phyloP scores from a whole-genome alignment of 2,888 invertebrate genomes.

The Sepiola atlantica region DNA sequence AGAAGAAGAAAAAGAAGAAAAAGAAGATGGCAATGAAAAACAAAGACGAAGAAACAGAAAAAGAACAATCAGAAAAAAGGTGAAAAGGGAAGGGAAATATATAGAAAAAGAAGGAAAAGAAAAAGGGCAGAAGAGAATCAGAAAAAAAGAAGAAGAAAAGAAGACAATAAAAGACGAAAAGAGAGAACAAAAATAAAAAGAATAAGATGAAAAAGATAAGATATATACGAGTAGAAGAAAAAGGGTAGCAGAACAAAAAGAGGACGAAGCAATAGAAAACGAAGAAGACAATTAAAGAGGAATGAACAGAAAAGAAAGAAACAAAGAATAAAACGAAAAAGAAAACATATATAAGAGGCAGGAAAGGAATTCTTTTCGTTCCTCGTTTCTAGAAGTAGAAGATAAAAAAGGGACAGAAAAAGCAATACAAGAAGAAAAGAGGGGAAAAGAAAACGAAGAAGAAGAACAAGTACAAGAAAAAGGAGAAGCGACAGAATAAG shows the following conservation, averaged over 20 bases:
- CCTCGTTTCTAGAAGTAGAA: neutral
- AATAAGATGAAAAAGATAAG: neutral
- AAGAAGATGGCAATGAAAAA: neutral
- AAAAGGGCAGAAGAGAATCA: no score
- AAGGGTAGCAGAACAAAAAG: neutral
- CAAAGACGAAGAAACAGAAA: no score
- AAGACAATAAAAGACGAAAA: neutral
- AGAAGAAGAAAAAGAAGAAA: neutral
- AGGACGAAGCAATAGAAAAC: neutral
- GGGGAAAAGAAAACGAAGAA: no score
- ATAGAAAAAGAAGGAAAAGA: rapidly evolving
- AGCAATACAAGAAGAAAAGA: neutral
- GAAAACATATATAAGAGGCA: neutral
- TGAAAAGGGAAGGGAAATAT: no score
- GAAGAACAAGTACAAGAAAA: no score
- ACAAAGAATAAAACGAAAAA: neutral
- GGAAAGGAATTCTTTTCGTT: no score
- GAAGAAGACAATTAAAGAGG: no score
- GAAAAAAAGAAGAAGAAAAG: neutral
- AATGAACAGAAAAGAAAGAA: neutral
- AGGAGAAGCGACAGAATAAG: no score
- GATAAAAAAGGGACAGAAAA: neutral
- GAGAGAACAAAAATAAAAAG: neutral
- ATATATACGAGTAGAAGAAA: rapidly evolving
- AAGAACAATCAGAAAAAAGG: no score